Evolutionary conservation across 2,113 vertebrate species (phyloP).

Genomic region (Vombatus ursinus): DNA sequence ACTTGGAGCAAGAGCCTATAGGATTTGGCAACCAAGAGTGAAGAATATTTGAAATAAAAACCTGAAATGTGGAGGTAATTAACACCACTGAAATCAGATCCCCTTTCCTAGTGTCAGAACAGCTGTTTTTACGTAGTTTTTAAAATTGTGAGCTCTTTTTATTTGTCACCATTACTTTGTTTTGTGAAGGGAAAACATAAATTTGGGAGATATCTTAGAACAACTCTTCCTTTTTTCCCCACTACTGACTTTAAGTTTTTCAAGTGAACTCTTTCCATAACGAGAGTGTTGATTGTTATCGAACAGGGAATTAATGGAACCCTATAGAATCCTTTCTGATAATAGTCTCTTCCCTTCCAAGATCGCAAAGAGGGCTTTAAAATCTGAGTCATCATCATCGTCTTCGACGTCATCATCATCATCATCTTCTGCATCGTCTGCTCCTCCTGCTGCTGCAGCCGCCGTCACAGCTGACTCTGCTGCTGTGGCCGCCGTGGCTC

Average conservation of each 20-base stretch:
- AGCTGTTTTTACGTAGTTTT: not conserved
- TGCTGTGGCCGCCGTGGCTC: not conserved
- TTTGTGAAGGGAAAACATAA: slow-evolving; percentile 36
- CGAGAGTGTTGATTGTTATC: slow-evolving; percentile 35
- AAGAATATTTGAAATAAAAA: slow-evolving; percentile 2
- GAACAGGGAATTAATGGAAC: not conserved
- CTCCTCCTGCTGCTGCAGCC: not conserved
- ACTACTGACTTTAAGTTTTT: slow-evolving; percentile 41
- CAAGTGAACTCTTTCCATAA: slow-evolving; percentile 37
- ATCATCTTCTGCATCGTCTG: accelerated
- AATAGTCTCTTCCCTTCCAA: slow-evolving; percentile 54
- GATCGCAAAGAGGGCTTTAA: slow-evolving; percentile 78
- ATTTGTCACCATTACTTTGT: not conserved
- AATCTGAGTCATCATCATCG: slow-evolving; percentile 44
- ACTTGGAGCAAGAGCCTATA: slow-evolving; percentile 11
- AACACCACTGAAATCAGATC: slow-evolving; percentile 29
- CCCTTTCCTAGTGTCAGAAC: not conserved
- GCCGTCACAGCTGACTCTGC: not conserved
- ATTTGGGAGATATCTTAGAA: not conserved
- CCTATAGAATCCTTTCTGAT: accelerated
- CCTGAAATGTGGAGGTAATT: not conserved
- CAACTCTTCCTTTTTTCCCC: not conserved
- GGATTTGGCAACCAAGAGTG: not conserved
- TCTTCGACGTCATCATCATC: accelerated
- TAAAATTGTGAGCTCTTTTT: slow-evolving; percentile 4